Conservation (phyloP, 2,888 invertebrate species). For the Chloroclystis v-ata region DNA sequence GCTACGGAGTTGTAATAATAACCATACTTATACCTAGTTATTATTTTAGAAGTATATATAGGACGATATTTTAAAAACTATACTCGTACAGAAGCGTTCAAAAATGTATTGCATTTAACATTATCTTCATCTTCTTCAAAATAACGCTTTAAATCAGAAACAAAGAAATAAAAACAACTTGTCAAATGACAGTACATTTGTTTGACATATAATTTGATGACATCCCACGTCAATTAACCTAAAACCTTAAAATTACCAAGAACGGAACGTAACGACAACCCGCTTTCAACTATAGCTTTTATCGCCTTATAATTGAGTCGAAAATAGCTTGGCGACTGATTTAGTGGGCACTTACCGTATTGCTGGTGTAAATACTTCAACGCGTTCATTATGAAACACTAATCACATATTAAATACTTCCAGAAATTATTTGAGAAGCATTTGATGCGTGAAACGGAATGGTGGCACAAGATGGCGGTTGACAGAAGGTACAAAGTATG, state of each 20-base stretch:
- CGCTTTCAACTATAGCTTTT: conserved; percentile 29
- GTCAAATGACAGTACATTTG: conserved; percentile 2
- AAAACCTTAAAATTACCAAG: conserved; percentile 36
- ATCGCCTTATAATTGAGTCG: conserved; percentile 32
- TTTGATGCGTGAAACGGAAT: conserved; percentile 39
- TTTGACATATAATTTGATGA: conserved; percentile 25
- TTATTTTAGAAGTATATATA: too few relatives aligned
- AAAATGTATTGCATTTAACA: too few relatives aligned
- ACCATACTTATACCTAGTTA: too few relatives aligned
- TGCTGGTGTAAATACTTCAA: conserved; percentile 48
- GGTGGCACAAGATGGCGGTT: conserved; percentile 6
- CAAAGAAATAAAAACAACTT: too few relatives aligned
- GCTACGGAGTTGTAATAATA: too few relatives aligned
- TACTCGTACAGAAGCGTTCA: too few relatives aligned
- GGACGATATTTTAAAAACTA: too few relatives aligned
- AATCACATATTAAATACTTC: conserved; percentile 49
- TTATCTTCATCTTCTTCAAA: too few relatives aligned
- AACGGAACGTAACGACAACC: conserved; percentile 25
- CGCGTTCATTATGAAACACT: conserved; percentile 45
- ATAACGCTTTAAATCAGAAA: too few relatives aligned
- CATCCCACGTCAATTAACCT: conserved; percentile 29
- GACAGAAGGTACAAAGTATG: background rate
- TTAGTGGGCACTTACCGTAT: conserved; percentile 31
- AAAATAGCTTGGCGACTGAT: conserved; percentile 33
- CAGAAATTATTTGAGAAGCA: conserved; percentile 35